Conservation (phyloP, 2,888 invertebrate genomes). For the Galeruca laticollis region DNA sequence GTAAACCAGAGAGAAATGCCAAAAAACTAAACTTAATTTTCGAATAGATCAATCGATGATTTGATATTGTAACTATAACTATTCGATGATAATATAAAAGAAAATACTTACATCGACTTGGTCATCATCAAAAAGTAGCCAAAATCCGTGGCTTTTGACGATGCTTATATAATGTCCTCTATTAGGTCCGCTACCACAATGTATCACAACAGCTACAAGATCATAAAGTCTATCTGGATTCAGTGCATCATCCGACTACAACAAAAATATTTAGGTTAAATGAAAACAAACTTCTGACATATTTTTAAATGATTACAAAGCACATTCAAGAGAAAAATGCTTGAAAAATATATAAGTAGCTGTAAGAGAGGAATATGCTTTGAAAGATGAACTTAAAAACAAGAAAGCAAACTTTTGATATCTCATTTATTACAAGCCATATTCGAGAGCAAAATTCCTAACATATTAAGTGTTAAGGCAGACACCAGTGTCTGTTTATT, state of each 20-base stretch:
- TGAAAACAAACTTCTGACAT: background rate
- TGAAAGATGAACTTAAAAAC: too few relatives aligned
- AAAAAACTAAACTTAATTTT: too few relatives aligned
- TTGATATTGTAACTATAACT: too few relatives aligned
- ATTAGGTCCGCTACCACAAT: slow-evolving; percentile 99
- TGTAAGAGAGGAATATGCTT: too few relatives aligned
- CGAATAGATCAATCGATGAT: too few relatives aligned
- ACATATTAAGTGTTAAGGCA: too few relatives aligned
- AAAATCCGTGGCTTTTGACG: slow-evolving; percentile 99
- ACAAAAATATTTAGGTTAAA: slow-evolving; percentile 34
- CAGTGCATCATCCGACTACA: slow-evolving; percentile 96
- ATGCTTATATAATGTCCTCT: slow-evolving; percentile 99
- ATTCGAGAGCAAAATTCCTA: too few relatives aligned
- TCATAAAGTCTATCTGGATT: slow-evolving; percentile 99
- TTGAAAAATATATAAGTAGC: too few relatives aligned
- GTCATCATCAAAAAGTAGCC: slow-evolving; percentile 99
- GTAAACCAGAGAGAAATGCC: too few relatives aligned
- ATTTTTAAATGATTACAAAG: background rate
- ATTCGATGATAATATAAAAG: background rate
- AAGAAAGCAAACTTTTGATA: too few relatives aligned
- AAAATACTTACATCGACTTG: slow-evolving; percentile 93
- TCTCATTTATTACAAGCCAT: too few relatives aligned
- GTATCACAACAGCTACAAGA: slow-evolving; percentile 98
- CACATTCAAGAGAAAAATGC: background rate
- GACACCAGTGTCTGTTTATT: too few relatives aligned